A percentile compares a stretch with the other conserved stretches of the same genome.
phyloP scores from a whole-genome alignment of 2,888 invertebrate genomes.

The Cerceris rybyensis region DNA sequence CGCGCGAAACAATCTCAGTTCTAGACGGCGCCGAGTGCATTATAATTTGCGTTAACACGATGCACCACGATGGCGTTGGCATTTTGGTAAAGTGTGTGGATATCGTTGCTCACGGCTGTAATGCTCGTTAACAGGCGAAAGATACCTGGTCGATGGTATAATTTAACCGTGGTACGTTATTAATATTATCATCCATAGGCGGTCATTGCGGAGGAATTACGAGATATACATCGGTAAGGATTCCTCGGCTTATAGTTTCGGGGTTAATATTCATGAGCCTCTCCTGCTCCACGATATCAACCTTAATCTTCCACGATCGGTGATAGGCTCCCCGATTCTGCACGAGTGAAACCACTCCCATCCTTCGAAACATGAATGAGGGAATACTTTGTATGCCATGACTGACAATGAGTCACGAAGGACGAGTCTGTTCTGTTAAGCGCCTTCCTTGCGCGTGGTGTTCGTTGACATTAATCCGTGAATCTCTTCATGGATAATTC shows the following conservation, averaged over 20 bases:
- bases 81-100: background rate
- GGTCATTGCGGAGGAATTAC: slow-evolving; percentile 48
- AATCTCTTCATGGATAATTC: slow-evolving; percentile 6
- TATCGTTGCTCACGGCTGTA: background rate
- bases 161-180: slow-evolving; percentile 37
- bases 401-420: slow-evolving; percentile 53
- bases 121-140: slow-evolving; percentile 14
- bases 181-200: slow-evolving; percentile 33
- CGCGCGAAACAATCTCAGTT: background rate
- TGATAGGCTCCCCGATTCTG: slow-evolving; percentile 47
- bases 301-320: slow-evolving; percentile 50
- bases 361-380: slow-evolving; percentile 2
- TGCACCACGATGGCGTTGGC: background rate
- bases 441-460: slow-evolving; percentile 6
- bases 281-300: slow-evolving; percentile 12
- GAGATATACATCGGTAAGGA: slow-evolving; percentile 56
- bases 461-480: slow-evolving; percentile 12
- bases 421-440: slow-evolving; percentile 38
- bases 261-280: slow-evolving; percentile 58
- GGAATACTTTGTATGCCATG: slow-evolving; percentile 31
- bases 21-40: background rate
- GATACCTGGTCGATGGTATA: slow-evolving; percentile 33
- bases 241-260: slow-evolving; percentile 49
- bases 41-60: background rate
- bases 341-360: slow-evolving; percentile 22